Conservation (phyloP, 2,113 vertebrate genomes). For the Tonatia bakeri region DNA sequence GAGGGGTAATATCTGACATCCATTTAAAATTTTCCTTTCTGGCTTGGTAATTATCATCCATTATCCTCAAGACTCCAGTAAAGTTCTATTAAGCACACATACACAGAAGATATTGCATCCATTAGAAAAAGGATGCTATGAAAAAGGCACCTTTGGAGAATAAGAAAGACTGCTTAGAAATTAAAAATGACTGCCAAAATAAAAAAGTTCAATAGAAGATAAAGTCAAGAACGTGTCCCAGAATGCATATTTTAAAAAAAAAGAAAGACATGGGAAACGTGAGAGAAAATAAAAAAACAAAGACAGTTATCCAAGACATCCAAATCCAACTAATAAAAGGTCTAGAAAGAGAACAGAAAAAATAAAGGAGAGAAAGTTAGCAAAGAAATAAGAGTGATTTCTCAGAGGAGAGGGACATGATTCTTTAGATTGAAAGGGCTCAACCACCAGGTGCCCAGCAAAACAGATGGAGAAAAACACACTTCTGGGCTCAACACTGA, state of each 20-base stretch:
- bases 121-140: neutral
- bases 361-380: slow-evolving; percentile 1
- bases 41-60: neutral
- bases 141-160: slow-evolving; percentile 11
- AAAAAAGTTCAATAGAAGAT: neutral
- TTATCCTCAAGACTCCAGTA: neutral
- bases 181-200: neutral
- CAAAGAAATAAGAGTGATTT: slow-evolving; percentile 35
- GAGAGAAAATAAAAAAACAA: slow-evolving; percentile 33
- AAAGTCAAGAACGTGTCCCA: neutral
- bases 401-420: neutral
- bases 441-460: neutral
- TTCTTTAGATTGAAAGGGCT: neutral
- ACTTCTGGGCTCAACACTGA: slow-evolving; percentile 1
- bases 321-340: neutral
- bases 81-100: slow-evolving; percentile 31
- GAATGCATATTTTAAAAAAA: neutral
- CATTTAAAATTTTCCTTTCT: slow-evolving; percentile 24
- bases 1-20: neutral
- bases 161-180: slow-evolving; percentile 11
- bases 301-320: neutral
- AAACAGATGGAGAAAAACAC: slow-evolving; percentile 18
- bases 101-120: neutral
- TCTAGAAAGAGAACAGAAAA: slow-evolving; percentile 24
- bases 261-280: neutral